Evolutionary conservation across 2,797 vertebrate genomes (phyloP).

Genomic region (Parotocinclus haroldoi): DNA sequence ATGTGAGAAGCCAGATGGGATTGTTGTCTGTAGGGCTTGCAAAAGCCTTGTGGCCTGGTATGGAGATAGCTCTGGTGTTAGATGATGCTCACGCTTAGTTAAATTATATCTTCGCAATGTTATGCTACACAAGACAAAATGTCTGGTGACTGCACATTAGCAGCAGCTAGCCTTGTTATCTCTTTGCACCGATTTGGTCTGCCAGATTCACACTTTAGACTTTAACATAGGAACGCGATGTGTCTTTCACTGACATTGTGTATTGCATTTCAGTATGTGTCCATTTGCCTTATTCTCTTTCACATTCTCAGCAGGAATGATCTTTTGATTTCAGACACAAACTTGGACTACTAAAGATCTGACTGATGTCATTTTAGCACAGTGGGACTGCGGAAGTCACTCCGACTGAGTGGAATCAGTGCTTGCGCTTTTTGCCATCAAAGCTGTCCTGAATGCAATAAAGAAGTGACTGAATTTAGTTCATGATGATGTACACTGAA

Average conservation of each 20-base stretch:
- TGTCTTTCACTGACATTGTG: constrained; percentile 58
- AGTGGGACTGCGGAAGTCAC: constrained; percentile 26
- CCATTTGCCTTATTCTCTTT: constrained; percentile 20
- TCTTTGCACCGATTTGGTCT: constrained; percentile 32
- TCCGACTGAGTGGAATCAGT: constrained; percentile 23
- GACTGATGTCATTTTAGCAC: constrained; percentile 44
- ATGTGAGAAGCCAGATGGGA: constrained; percentile 15
- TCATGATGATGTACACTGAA: constrained; percentile 16
- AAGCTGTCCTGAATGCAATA: constrained; percentile 6
- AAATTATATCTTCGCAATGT: constrained; percentile 40
- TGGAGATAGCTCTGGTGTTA: constrained; percentile 18
- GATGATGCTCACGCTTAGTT: constrained; percentile 32
- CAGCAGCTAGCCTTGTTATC: constrained; percentile 47
- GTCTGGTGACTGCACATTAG: constrained; percentile 37
- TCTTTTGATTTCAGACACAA: constrained; percentile 39
- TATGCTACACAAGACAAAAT: constrained; percentile 35
- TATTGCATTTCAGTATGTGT: constrained; percentile 44
- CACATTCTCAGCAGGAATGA: constrained; percentile 47
- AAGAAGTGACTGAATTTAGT: constrained; percentile 14
- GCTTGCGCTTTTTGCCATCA: not conserved
- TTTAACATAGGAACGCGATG: constrained; percentile 35
- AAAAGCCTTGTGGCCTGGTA: constrained; percentile 29
- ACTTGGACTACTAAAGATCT: constrained; percentile 30
- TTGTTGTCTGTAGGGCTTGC: constrained; percentile 17
- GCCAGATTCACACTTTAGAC: constrained; percentile 25